These are phyloP conservation scores for Clarias laeviceps DNA, from an alignment of 2,797 vertebrate genomes.

Conservation along the genomic window DNA sequence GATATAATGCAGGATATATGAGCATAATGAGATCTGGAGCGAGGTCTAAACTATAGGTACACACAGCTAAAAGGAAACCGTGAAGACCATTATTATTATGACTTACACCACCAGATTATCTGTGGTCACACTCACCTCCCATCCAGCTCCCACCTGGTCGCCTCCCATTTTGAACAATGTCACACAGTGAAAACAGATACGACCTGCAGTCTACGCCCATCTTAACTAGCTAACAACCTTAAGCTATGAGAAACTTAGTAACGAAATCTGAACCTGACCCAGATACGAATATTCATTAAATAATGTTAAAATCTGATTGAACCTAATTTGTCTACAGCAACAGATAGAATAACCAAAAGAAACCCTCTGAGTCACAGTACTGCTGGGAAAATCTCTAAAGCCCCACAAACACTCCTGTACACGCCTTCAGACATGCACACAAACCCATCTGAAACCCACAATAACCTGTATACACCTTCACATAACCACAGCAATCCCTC, in stretches of 20 bases:
- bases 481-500: not conserved
- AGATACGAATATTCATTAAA: not conserved
- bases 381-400: not conserved
- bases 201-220: not conserved
- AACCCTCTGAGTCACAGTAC: not conserved
- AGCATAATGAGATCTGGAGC: not conserved
- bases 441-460: not conserved
- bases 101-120: constrained; percentile 4
- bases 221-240: not conserved
- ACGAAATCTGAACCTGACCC: not conserved
- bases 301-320: not conserved
- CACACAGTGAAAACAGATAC: constrained; percentile 4
- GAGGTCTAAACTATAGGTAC: not conserved
- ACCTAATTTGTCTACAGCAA: not conserved
- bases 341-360: not conserved
- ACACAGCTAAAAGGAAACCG: not conserved
- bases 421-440: no score
- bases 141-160: constrained; percentile 16
- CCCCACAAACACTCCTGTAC: no score
- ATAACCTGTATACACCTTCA: not conserved
- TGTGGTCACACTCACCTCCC: not conserved
- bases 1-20: constrained; percentile 5
- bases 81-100: not conserved
- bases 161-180: not conserved
- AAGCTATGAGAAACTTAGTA: not conserved